These are phyloP conservation scores for Thysanoteuthis rhombus DNA, from an alignment of 2,888 invertebrate genomes.

Conservation along the genomic window DNA sequence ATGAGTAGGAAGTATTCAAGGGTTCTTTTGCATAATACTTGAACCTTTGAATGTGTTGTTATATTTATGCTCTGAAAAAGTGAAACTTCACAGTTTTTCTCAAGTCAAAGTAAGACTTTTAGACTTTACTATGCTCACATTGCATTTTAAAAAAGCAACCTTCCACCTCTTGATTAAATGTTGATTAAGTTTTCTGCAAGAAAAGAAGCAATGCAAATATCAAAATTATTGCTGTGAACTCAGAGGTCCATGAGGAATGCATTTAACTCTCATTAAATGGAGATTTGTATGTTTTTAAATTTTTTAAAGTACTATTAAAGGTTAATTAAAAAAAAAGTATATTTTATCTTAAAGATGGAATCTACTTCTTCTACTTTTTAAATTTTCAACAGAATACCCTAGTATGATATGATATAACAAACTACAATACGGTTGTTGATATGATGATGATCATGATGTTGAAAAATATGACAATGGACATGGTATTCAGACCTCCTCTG, in stretches of 20 bases:
- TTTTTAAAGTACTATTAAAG: no score
- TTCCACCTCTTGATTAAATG: not conserved
- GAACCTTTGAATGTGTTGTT: no score
- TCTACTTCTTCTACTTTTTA: not conserved
- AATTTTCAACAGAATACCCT: not conserved
- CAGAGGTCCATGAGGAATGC: not conserved
- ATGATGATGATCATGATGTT: no score
- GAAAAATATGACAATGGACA: no score
- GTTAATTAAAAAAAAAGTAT: no score
- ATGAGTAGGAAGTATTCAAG: no score
- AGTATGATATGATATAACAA: not conserved
- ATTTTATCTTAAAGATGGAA: not conserved
- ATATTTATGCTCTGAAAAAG: no score
- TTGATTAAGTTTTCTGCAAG: not conserved
- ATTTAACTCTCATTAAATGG: not conserved
- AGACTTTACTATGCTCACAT: no score
- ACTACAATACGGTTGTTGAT: no score
- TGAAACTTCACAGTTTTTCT: not conserved
- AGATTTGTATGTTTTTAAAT: not conserved
- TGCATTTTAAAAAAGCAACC: not conserved
- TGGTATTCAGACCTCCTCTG: no score
- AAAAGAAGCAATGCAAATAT: not conserved
- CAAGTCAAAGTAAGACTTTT: not conserved
- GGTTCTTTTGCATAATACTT: no score
- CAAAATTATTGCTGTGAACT: not conserved